Evolutionary conservation across 2,113 vertebrate species (phyloP).

Genomic region (Pithys albifrons): DNA sequence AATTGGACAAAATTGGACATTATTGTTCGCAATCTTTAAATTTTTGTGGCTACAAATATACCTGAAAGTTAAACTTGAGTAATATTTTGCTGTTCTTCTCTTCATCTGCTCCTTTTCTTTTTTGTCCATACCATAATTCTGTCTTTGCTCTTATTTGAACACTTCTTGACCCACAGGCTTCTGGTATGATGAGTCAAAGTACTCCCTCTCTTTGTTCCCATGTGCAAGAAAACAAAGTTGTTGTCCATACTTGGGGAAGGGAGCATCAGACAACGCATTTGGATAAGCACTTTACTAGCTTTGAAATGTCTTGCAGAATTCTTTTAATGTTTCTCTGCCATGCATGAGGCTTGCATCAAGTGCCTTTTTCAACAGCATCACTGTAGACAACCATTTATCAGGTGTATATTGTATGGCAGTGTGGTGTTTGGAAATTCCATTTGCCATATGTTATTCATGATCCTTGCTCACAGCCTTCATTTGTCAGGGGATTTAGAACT

Average conservation of each 20-base stretch:
- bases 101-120: background rate
- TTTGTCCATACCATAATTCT: background rate
- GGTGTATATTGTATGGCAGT: slow-evolving; percentile 76
- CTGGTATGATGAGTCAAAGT: background rate
- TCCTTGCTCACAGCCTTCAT: slow-evolving; percentile 80
- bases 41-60: background rate
- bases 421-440: slow-evolving; percentile 83
- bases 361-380: slow-evolving; percentile 68
- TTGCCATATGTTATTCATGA: slow-evolving; percentile 79
- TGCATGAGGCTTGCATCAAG: slow-evolving; percentile 65
- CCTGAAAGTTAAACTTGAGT: background rate
- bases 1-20: background rate
- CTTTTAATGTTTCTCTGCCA: slow-evolving; percentile 35
- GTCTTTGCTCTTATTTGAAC: background rate
- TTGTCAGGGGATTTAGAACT: slow-evolving; percentile 85
- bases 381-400: slow-evolving; percentile 79
- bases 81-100: background rate
- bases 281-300: slow-evolving; percentile 8
- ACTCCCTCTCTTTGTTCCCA: background rate
- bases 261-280: background rate
- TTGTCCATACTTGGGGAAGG: background rate
- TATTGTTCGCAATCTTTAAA: background rate
- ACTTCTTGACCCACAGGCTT: background rate
- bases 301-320: slow-evolving; percentile 30
- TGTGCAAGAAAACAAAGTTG: background rate